Evolutionary conservation across 2,113 vertebrate species (phyloP).

Genomic region (Formicarius rufipectus): DNA sequence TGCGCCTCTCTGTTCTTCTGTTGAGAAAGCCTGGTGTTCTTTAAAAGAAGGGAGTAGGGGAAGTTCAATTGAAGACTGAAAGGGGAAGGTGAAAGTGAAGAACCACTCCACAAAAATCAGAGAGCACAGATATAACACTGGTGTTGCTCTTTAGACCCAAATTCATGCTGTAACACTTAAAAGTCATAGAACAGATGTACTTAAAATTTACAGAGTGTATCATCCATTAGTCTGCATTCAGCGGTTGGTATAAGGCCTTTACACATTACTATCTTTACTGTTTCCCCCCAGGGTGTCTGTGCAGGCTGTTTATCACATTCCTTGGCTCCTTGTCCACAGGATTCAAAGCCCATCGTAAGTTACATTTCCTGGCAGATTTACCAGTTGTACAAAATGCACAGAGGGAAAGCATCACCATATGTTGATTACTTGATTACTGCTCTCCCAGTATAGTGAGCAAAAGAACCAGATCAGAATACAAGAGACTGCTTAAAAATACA

Average conservation of each 20-base stretch:
- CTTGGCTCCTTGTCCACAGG: conserved; percentile 65
- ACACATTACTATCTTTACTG: neutral
- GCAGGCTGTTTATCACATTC: conserved; percentile 54
- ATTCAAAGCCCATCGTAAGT: conserved; percentile 73
- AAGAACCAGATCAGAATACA: neutral
- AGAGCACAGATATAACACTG: neutral
- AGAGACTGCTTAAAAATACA: neutral
- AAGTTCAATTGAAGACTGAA: neutral
- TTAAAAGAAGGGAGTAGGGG: neutral
- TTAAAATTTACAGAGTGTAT: neutral
- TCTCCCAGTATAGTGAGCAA: neutral
- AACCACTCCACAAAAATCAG: neutral
- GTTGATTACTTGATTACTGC: neutral
- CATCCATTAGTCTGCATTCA: neutral
- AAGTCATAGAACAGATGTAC: neutral
- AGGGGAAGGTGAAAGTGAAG: neutral
- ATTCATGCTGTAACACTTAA: neutral
- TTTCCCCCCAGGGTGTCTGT: conserved; percentile 74
- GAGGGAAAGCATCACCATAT: neutral
- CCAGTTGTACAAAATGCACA: neutral
- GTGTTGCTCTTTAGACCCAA: neutral
- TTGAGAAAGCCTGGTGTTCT: neutral
- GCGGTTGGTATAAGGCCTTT: neutral
- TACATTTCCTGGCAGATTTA: neutral
- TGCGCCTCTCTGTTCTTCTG: neutral